Base-by-base conservation (phyloP, 2,113 vertebrate species). In the Tylochromis polylepis region DNA sequence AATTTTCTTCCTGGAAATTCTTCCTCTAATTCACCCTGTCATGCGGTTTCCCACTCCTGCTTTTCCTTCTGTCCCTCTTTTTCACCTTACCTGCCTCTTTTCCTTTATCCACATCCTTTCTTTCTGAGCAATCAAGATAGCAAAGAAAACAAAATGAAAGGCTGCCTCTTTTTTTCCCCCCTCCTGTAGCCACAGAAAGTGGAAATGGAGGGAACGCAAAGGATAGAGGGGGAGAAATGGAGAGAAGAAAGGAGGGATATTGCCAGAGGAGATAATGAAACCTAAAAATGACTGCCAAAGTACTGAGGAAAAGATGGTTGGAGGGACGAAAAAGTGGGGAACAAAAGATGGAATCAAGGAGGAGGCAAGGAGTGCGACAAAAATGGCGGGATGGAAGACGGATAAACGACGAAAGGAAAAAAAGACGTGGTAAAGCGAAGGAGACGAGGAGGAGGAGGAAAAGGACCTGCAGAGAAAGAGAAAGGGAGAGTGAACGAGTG, bases 401-500 rank as follows among this genome's bases (percentile, higher is more conserved):
- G 36, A 72, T 7, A 67, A 82, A 85, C 10, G 51, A 18, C 11
- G 34, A 85, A 29, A 22, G 12, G 65, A 27, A 31, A 34, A 11
- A 57, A 59, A 14, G 27, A 81, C 22, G 57, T 11, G 14, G 18
- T 59, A 79, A 14, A 41, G 41, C 14, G 5, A 84, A 27, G 79
- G 56, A 56, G 65, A 79, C 62, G 80, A 88, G 57, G 72, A 75
- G 38, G 72, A 75, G 38, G 86, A 87, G 62, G 24, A 34, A 77
- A 77, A 77, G 53, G 72, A 77, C 72, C 80, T 85, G 84, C 78
- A 87, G 88, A 87, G 75, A 87, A 11, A 86, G 88, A 90, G 90
- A 88, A 49, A 92, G 89, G 87, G 91, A 80, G 86, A 84, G 82
- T 72, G 93, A 94, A 90, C 36, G 90, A 92, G 94, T 91, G 90